Base-by-base conservation (phyloP, 2,888 invertebrate species). In the Xanthia togata region DNA sequence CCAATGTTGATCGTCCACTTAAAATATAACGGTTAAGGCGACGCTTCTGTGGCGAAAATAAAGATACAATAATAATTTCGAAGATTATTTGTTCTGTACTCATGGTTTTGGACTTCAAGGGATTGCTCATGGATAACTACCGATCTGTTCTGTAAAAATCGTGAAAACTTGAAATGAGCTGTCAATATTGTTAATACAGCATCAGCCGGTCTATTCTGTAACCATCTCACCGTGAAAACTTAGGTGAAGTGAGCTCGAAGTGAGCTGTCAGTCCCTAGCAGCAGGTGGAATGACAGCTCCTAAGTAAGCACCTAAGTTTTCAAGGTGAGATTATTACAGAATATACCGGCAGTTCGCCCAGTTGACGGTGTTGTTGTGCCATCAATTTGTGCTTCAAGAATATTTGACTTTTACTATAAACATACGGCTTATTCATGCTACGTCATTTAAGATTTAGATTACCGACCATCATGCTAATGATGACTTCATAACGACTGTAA, bases 21-120 rank as follows among this genome's bases (percentile, higher is more conserved):
- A 71, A 71, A 70, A 70, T 47, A 41, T 76, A 73, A 73, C 74
- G 23, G 82, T 88, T 86, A 87, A 88, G 87, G 88, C 84, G 72
- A 78, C 11, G 87, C 41, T 70, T 69, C 53, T 77, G 53, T 70
- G 4, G 26, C 63, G 23, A 72, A 60, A 73, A 68, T 67, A 38
- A 57, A 59, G 9, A 38, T 14, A 41, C 20, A 57, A 67, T 67
- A 23, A 55, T 23, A 0, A 38, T 41, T 47, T 65, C 38, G 2
- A 26, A 53, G 9, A 57, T 53, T 44, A 4, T 70, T 47, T 47
- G 1, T 53, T 17, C 11, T 44, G 31, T 8, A 4, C 60, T 44
- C 6, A 35, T 20, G 31, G n/a, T 31, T 72, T 64, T 55, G 4
- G 8, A 31, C 4, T 31, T 17, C 44, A 8, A 1, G 1, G 9